Base-by-base conservation (phyloP, 2,113 vertebrate genomes). In the Electrona antarctica region DNA sequence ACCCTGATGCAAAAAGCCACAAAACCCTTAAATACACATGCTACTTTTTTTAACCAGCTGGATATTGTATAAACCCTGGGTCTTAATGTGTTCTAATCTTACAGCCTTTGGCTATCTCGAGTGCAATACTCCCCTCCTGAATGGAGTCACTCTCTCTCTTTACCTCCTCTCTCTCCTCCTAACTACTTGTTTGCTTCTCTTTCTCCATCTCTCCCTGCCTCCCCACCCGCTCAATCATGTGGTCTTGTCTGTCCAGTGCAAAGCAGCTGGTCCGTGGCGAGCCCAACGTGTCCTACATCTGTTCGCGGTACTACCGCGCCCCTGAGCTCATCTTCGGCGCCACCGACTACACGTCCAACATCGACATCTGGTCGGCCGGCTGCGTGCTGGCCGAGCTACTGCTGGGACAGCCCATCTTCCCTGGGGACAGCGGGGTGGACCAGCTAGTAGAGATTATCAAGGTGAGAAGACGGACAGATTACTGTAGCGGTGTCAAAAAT, bases 381-480 rank as follows among this genome's bases (percentile, higher is more conserved):
- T 97, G 96, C 0, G 96, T 97, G 64, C 89, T 97, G 83, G 96
- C 96, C 0, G 96, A 97, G 87, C 91, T 97, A 54, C 92, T 97
- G 58, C 91, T 97, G 70, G 96, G 96, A 48, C 96, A 97, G 89
- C 96, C 96, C 59, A 97, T 97, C 81, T 97, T 97, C 86, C 96
- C 96, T 0, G 96, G 96, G 52, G 96, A 97, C 90, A 97, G 96
- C 3, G 96, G 96, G 5, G 96, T 97, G 71, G 96, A 97, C 94
- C 96, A 97, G 92, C 92, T 97, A 76, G 96, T 97, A 87, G 96
- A 97, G 87, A 97, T 97, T 84, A 97, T 97, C 81, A 97, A 97
- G 95, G 96, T 96, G 85, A 75, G 58, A 61, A 8, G n/a, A 33
- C 33, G 5, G 33, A 2, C 5, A 41, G 33, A 41, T 41, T 21